Evolutionary conservation across 2,113 vertebrate species (phyloP).

Genomic region (Scartelaos histophorus): DNA sequence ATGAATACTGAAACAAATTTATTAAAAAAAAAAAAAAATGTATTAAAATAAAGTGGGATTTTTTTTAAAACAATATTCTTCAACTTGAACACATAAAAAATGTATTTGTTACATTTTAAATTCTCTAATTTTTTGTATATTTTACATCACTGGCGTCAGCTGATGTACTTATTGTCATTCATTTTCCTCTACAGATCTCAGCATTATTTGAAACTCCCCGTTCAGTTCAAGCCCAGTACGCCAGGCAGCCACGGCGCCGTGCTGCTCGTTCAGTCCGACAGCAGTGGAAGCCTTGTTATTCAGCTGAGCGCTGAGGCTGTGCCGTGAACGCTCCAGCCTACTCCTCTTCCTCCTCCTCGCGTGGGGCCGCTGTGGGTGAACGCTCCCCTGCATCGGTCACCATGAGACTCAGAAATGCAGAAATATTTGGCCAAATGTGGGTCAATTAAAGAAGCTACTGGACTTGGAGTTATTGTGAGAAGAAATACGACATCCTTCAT

Average conservation of each 20-base stretch:
- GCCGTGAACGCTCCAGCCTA: conserved; percentile 48
- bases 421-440: conserved; percentile 5
- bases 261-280: conserved; percentile 81
- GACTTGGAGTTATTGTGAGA: background rate
- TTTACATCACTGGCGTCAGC: background rate
- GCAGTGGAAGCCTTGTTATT: conserved; percentile 77
- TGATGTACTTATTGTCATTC: background rate
- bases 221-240: conserved; percentile 86
- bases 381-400: conserved; percentile 19
- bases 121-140: background rate
- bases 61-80: too few relatives aligned
- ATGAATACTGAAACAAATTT: too few relatives aligned
- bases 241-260: conserved; percentile 79
- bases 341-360: conserved; percentile 4
- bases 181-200: conserved; percentile 74
- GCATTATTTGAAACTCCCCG: conserved; percentile 93
- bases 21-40: too few relatives aligned
- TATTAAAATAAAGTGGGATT: too few relatives aligned
- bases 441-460: conserved; percentile 16
- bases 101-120: background rate
- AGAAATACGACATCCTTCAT: background rate
- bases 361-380: conserved; percentile 25
- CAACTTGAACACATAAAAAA: background rate
- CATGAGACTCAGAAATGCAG: conserved; percentile 12
- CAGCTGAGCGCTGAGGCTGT: conserved; percentile 85